These are phyloP conservation scores for Melanaphis sacchari DNA, from an alignment of 1,140 invertebrate species.

Conservation along the genomic window DNA sequence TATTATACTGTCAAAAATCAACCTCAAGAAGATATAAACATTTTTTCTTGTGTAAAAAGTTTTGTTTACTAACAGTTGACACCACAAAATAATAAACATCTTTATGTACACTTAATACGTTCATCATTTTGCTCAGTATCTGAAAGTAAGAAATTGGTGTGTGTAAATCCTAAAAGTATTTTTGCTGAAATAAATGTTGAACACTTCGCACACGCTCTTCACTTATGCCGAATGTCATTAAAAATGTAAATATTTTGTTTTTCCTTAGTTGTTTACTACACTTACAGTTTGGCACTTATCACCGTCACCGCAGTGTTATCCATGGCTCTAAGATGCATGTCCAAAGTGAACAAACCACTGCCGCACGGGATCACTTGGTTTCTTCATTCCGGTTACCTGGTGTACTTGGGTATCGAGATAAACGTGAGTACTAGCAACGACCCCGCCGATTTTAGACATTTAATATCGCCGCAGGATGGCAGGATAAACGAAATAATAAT, in stretches of 20 bases:
- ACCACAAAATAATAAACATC: too few species aligned
- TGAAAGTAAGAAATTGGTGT: too few species aligned
- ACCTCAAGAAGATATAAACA: too few species aligned
- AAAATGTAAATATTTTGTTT: not conserved
- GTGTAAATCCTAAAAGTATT: not conserved
- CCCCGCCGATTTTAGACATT: not conserved
- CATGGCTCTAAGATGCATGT: not conserved
- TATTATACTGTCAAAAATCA: too few species aligned
- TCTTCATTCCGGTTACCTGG: not conserved
- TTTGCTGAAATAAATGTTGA: not conserved
- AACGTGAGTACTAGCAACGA: not conserved
- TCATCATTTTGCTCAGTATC: not conserved
- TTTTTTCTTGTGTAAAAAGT: too few species aligned
- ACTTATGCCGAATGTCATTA: not conserved
- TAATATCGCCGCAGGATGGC: not conserved
- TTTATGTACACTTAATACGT: too few species aligned
- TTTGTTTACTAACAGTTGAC: too few species aligned
- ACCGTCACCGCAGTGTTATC: not conserved
- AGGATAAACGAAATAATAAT: not conserved
- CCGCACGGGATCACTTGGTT: not conserved
- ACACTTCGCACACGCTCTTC: too few species aligned
- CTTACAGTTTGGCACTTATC: constrained; percentile 22
- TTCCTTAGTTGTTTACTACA: constrained; percentile 32
- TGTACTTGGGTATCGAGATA: constrained; percentile 28
- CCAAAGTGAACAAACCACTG: not conserved